Evolutionary conservation across 2,113 vertebrate genomes (phyloP), one percentile per base, ranked within the genome.

Genomic region (Hirundichthys speculiger): DNA sequence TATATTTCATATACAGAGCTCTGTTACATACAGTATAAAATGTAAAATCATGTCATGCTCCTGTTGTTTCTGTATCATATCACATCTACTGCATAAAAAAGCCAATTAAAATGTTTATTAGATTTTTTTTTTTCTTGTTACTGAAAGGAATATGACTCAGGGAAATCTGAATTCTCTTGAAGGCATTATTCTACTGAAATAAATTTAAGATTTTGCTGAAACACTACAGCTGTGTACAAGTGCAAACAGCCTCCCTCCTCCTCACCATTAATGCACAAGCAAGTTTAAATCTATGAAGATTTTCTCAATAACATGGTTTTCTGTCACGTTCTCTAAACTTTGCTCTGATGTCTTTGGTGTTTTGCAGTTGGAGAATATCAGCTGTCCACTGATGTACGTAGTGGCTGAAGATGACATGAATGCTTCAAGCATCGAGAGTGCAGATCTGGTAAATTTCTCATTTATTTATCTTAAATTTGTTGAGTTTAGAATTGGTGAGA

Each of bases 301-400:
- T 43, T 5, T 58, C 25, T 46, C n/a, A 46, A 11, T 16, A 39
- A 22, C n/a, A 18, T n/a, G n/a, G n/a, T 4, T 27, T 53, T 39
- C 2, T 21, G n/a, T 71, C 1, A 21, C 12, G 55, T 12, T 3
- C 16, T 20, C 12, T 3, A 48, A 49, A 39, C 5, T 16, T 7
- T 20, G 9, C 14, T 49, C 1, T 5, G 38, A 4, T 38, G n/a
- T 12, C 10, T 63, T 67, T n/a, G 43, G 20, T 63, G n/a, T 41
- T 70, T 45, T 83, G 48, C 59, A 91, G 91, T 0, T 91, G 0
- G 87, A 91, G 54, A 61, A 81, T 10, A 6, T 92, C 42, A 5
- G 21, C n/a, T 92, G 89, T 77, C 89, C 90, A 6, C 20, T 92
- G 21, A 51, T 92, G 83, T 85, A 52, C 69, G 67, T 92, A 20